Percentiles rank a stretch among this genome's conserved stretches.
phyloP scores from a whole-genome alignment of 2,113 vertebrate species.

The Eclectus roratus region DNA sequence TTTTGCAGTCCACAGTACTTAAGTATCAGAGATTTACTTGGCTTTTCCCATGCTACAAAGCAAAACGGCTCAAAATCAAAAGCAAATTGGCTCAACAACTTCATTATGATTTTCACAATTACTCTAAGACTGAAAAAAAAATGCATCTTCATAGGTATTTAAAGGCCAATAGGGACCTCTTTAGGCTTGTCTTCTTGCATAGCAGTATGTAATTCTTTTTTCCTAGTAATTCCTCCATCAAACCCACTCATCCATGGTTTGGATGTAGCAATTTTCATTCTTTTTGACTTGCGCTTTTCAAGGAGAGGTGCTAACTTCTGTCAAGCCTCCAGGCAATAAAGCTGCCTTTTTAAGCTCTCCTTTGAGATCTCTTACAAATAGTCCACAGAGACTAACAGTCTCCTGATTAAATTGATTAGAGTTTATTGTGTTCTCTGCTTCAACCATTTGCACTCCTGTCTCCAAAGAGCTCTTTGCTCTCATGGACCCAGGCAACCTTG shows the following conservation, averaged over 20 bases:
- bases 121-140: background rate
- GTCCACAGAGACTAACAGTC: background rate
- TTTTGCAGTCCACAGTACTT: background rate
- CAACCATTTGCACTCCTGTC: background rate
- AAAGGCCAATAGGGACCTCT: conserved; percentile 15
- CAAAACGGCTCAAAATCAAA: no score
- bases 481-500: background rate
- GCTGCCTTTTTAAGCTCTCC: conserved; percentile 56
- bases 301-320: conserved; percentile 48
- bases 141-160: background rate
- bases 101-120: background rate
- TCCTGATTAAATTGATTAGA: background rate
- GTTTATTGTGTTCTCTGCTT: background rate
- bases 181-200: background rate
- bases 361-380: conserved; percentile 24
- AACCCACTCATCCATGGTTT: background rate
- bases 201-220: background rate
- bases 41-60: background rate
- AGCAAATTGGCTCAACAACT: background rate
- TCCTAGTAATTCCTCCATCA: background rate
- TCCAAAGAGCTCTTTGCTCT: background rate
- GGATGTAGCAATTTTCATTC: background rate
- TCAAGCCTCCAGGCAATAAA: conserved; percentile 56
- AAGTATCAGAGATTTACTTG: background rate
- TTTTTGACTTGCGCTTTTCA: conserved; percentile 54